These are phyloP conservation scores for Halcyon leucocephala DNA, from an alignment of 2,797 vertebrate species.

Conservation along the genomic window DNA sequence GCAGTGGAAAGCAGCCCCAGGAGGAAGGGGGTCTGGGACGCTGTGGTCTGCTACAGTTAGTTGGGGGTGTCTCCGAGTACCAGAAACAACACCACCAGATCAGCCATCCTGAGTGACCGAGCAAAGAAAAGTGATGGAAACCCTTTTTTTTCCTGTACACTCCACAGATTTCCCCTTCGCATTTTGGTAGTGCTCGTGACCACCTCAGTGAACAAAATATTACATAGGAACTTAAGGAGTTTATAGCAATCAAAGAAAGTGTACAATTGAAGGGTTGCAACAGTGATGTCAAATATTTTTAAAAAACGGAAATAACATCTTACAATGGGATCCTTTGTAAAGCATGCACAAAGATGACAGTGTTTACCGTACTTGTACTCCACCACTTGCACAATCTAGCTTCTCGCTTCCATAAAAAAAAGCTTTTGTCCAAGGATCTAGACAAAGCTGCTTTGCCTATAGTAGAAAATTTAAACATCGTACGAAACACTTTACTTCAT, in stretches of 20 bases:
- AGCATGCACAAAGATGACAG: conserved; percentile 63
- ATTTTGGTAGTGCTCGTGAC: background rate
- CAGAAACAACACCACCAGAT: background rate
- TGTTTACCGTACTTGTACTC: conserved; percentile 33
- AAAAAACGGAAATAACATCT: conserved; percentile 35
- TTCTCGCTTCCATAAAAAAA: conserved; percentile 59
- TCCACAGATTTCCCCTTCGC: background rate
- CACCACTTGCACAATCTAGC: conserved; percentile 42
- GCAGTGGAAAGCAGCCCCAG: background rate
- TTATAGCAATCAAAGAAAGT: background rate
- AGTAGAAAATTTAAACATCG: conserved; percentile 16
- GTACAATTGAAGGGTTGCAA: background rate
- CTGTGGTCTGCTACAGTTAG: background rate
- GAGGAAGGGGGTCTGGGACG: background rate
- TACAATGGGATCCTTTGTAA: conserved; percentile 60
- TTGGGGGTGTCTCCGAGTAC: background rate
- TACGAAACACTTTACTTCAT: conserved; percentile 7
- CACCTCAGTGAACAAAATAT: background rate
- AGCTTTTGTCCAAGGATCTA: conserved; percentile 36
- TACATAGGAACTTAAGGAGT: background rate
- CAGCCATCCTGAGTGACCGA: accelerated
- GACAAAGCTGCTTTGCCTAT: conserved; percentile 48
- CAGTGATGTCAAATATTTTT: conserved; percentile 44
- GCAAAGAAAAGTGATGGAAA: background rate
- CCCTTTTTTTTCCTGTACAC: background rate